Evolutionary conservation across 2,113 vertebrate species (phyloP).

Genomic region (Cyphomyrus discorhynchus): DNA sequence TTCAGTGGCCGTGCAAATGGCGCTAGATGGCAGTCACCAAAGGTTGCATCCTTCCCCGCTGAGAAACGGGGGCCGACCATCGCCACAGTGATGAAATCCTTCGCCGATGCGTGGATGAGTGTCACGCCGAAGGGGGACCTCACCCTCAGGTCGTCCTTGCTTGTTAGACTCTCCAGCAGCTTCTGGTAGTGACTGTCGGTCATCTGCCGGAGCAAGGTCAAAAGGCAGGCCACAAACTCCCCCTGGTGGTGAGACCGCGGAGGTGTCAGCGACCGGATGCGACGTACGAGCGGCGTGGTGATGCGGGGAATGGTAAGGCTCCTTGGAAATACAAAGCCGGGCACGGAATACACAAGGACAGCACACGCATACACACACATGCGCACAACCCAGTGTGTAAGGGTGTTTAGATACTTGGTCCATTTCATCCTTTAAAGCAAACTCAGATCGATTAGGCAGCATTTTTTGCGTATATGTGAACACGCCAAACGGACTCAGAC

Average conservation of each 20-base stretch:
- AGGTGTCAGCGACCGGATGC: neutral
- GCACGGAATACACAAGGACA: neutral
- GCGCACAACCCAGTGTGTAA: neutral
- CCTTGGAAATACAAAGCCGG: neutral
- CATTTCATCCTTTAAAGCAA: no score
- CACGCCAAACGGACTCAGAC: no score
- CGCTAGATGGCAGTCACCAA: neutral
- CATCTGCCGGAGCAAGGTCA: conserved; percentile 91
- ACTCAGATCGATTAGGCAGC: no score
- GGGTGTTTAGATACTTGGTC: no score
- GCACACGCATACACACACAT: neutral
- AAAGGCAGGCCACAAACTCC: conserved; percentile 90
- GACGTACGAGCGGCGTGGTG: neutral
- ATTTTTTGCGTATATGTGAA: no score
- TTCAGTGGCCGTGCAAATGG: neutral
- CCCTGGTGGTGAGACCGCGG: conserved; percentile 60
- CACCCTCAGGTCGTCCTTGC: conserved; percentile 84
- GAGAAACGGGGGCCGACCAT: neutral
- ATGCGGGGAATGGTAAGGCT: neutral
- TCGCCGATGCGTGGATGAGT: neutral
- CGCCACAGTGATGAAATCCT: neutral
- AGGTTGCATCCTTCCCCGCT: neutral
- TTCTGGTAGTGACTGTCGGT: conserved; percentile 92
- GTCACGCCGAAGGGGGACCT: neutral
- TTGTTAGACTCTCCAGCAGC: conserved; percentile 85